Conservation (phyloP, 1,140 invertebrate species). For the Leptopilina clavipes region DNA sequence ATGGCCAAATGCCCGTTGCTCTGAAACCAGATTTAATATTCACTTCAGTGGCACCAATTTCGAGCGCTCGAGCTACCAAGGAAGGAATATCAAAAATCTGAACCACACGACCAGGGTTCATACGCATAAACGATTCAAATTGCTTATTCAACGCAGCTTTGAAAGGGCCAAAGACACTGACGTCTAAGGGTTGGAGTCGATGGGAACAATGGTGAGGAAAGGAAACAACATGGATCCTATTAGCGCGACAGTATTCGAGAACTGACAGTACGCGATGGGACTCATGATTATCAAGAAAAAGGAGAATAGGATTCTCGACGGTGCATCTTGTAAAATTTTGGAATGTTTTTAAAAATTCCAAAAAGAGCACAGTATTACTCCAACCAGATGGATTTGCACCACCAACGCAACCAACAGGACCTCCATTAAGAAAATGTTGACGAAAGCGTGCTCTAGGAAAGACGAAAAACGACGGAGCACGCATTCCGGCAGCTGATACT, state of each 20-base stretch:
- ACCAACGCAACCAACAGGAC: background rate
- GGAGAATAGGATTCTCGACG: conserved; percentile 40
- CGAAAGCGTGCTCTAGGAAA: conserved; percentile 36
- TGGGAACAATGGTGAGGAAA: conserved; percentile 72
- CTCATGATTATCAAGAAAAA: conserved; percentile 47
- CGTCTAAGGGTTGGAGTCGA: conserved; percentile 73
- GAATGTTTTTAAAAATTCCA: conserved; percentile 43
- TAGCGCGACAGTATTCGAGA: background rate
- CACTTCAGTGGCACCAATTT: conserved; percentile 61
- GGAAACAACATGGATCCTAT: conserved; percentile 63
- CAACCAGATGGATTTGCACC: conserved; percentile 38
- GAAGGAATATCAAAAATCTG: conserved; percentile 73
- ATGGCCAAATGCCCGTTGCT: conserved; percentile 60
- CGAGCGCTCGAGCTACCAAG: conserved; percentile 65
- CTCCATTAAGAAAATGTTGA: conserved; percentile 36
- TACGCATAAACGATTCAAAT: conserved; percentile 21
- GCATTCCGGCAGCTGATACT: conserved; percentile 38
- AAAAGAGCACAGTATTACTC: conserved; percentile 38
- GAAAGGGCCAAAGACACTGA: conserved; percentile 70
- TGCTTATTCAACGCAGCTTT: conserved; percentile 56
- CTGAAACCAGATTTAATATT: conserved; percentile 69
- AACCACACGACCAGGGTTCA: conserved; percentile 70
- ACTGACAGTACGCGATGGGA: conserved; percentile 36
- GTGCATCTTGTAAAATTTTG: conserved; percentile 32
- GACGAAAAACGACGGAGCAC: conserved; percentile 32